Conservation (phyloP, 2,888 invertebrate genomes). For the Xestia rhomboidea region DNA sequence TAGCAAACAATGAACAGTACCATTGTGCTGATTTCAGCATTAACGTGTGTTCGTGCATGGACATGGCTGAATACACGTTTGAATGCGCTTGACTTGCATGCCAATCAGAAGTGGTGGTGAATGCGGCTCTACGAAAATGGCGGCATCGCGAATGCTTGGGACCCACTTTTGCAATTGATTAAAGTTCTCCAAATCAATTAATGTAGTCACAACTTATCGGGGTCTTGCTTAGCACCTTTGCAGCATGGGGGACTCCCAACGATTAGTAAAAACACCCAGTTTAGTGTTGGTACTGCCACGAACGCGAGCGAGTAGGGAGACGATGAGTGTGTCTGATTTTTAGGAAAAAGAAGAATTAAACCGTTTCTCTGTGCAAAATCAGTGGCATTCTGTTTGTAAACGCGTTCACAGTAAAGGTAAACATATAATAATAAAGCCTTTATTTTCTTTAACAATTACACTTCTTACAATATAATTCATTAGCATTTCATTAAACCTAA, state of each 20-base stretch:
- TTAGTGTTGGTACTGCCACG: no score
- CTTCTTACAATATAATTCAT: no score
- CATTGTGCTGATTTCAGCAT: constrained; percentile 46
- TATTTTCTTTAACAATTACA: no score
- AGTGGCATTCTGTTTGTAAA: neutral
- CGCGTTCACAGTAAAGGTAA: neutral
- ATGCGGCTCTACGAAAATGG: neutral
- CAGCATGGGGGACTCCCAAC: no score
- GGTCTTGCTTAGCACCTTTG: neutral
- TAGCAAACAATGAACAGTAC: constrained; percentile 48
- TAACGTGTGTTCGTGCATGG: constrained; percentile 10
- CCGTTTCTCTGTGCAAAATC: neutral
- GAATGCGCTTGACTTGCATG: constrained; percentile 17
- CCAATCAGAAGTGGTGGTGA: constrained; percentile 9
- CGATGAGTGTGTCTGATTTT: neutral
- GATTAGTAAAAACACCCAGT: no score
- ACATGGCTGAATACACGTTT: constrained; percentile 18
- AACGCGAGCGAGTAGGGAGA: no score
- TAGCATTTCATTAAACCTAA: no score
- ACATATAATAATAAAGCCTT: no score
- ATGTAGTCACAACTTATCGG: neutral
- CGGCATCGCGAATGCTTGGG: neutral
- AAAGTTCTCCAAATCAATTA: neutral
- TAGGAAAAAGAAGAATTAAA: no score
- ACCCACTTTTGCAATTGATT: neutral